Percentiles rank a stretch among this genome's conserved stretches.
Conservation (phyloP, 2,113 vertebrate genomes). For the Ahaetulla prasina region DNA sequence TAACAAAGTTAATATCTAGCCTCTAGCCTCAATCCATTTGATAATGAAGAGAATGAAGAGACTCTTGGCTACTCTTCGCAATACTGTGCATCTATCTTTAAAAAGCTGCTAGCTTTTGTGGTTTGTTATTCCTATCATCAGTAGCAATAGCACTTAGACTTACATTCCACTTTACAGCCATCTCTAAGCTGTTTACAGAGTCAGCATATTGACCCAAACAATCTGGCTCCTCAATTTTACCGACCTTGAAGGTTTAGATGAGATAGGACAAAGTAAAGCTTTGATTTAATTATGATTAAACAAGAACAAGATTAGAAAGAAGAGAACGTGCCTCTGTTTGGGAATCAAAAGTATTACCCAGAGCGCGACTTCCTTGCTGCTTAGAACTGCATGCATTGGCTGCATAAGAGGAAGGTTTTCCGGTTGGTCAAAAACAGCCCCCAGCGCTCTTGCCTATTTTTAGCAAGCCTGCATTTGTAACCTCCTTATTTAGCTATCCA, state of each 20-base stretch:
- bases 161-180: too few relatives aligned
- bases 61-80: not conserved
- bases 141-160: too few relatives aligned
- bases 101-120: not conserved
- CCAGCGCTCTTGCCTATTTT: constrained; percentile 58
- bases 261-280: not conserved
- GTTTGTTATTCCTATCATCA: not conserved
- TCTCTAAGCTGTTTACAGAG: too few relatives aligned
- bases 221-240: too few relatives aligned
- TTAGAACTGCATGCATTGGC: not conserved
- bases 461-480: constrained; percentile 32
- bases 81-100: not conserved
- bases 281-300: not conserved
- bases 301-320: not conserved
- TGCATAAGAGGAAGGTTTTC: not conserved
- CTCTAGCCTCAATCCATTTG: not conserved
- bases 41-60: too few relatives aligned
- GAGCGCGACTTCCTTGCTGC: not conserved
- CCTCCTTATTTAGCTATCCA: constrained; percentile 63
- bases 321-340: not conserved
- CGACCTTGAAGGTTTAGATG: not conserved
- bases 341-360: not conserved
- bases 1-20: not conserved
- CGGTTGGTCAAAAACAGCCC: not conserved
- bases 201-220: too few relatives aligned